Base-by-base conservation (phyloP, 2,888 invertebrate genomes). In the Chrysolina haemoptera region DNA sequence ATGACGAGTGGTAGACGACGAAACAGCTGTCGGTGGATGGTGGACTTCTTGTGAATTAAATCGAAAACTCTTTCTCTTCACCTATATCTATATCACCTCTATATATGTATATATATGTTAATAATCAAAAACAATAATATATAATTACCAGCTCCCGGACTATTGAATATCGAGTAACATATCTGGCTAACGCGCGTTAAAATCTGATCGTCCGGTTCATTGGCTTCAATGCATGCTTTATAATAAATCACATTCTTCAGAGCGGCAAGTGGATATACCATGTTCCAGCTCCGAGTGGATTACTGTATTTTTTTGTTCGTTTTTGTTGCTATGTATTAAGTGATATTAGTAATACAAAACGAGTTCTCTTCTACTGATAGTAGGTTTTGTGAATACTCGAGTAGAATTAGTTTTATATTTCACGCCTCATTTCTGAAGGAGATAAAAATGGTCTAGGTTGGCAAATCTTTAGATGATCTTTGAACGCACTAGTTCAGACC, bases 131-230 rank as follows among this genome's bases (percentile, higher is more conserved):
- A 2, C 43, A 43, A 16, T 20, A 9, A 18, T 12, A 18, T 18
- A 20, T 53, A 53, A 53, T 53, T 53, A 50, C 18, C 11, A 9
- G 68, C 50, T 62, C 46, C 18, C 48, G 62, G 48, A n/a, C 69
- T 80, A 78, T 79, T 78, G 76, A 78, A 80, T 80, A 79, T 80
- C 77, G 80, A 79, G 78, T 81, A 80, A 82, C 81, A 83, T 75
- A 77, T 78, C 78, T 82, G 80, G 82, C 82, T 82, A 83, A 83
- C 82, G 81, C 82, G 82, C 83, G 83, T 85, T 85, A 84, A 85
- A 84, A 85, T 85, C 86, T 84, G 85, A 85, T 85, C 85, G 84
- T 81, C 82, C 85, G 85, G 86, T 86, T 86, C 86, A 86, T 85
- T 86, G 86, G 85, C 86, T 85, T 79, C 84, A 78, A 81, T 84